A percentile compares a stretch with the other conserved stretches of the same genome.
phyloP scores from a whole-genome alignment of 2,888 invertebrate species.

The Ennomos fuscantarius region DNA sequence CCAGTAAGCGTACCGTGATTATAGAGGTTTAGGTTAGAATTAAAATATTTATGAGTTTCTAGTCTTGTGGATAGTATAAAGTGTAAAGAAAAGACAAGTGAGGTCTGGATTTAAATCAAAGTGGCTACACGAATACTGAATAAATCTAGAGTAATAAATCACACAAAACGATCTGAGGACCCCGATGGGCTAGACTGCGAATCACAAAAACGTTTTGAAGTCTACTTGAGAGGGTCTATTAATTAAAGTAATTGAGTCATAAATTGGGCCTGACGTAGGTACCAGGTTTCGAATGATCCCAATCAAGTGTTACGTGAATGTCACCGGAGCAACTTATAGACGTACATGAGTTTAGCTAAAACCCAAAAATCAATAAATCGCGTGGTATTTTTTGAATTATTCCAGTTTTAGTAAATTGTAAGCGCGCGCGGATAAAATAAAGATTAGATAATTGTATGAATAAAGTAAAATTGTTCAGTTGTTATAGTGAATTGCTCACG shows the following conservation, averaged over 20 bases:
- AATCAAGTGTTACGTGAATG: constrained; percentile 28
- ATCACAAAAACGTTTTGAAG: constrained; percentile 28
- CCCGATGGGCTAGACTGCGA: constrained; percentile 20
- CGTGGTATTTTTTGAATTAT: background rate
- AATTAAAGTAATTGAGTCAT: constrained; percentile 35
- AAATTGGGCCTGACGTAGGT: constrained; percentile 28
- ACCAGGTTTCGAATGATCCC: constrained; percentile 31
- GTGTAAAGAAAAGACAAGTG: constrained; percentile 37
- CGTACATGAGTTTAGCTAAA: background rate
- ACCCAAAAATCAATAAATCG: background rate
- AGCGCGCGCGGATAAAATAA: too few species aligned
- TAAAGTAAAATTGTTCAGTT: constrained; percentile 12
- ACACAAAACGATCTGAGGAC: constrained; percentile 15
- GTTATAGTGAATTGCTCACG: constrained; percentile 43
- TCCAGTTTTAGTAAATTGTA: too few species aligned
- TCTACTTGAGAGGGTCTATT: constrained; percentile 32
- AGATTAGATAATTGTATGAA: constrained; percentile 11
- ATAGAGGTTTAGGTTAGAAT: constrained; percentile 19
- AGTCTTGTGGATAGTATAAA: constrained; percentile 55
- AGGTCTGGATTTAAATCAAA: constrained; percentile 25
- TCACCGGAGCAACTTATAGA: constrained; percentile 8
- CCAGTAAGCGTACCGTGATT: constrained; percentile 89
- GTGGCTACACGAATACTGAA: constrained; percentile 29
- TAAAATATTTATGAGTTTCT: constrained; percentile 55
- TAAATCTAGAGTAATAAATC: constrained; percentile 20